These are phyloP conservation scores for Litoditis marina DNA, from an alignment of 2,888 invertebrate genomes.

Conservation along the genomic window DNA sequence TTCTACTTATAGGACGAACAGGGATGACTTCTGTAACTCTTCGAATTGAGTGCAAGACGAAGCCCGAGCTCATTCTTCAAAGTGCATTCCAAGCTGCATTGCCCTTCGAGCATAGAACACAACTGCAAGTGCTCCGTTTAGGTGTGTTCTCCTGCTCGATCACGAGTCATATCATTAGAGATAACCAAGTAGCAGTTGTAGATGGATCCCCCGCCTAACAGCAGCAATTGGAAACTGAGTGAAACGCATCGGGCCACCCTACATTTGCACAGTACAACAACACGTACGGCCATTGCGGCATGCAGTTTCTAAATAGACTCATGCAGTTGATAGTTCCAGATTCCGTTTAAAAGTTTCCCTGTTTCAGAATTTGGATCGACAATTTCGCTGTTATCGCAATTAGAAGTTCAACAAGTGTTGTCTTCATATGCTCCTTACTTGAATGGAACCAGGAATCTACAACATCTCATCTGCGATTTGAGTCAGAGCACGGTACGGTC, in stretches of 20 bases:
- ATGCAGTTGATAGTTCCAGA: too few relatives aligned
- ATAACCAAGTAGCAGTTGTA: too few relatives aligned
- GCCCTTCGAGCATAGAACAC: conserved; percentile 12
- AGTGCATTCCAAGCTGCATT: conserved; percentile 18
- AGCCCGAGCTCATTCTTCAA: conserved; percentile 14
- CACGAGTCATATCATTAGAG: too few relatives aligned
- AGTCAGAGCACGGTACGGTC: conserved; percentile 2
- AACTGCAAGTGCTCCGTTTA: conserved; percentile 6
- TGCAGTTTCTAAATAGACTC: too few relatives aligned
- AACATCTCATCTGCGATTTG: conserved; percentile 15
- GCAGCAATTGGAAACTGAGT: too few relatives aligned
- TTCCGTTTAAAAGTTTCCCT: too few relatives aligned
- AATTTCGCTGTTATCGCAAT: neutral
- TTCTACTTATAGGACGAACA: conserved; percentile 3
- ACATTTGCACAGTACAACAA: too few relatives aligned
- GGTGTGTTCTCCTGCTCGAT: too few relatives aligned
- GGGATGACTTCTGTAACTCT: conserved; percentile 11
- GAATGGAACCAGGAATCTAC: neutral
- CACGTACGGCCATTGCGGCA: too few relatives aligned
- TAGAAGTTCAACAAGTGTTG: conserved; percentile 6
- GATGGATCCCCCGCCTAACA: too few relatives aligned
- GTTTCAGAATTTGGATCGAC: conserved; percentile 11
- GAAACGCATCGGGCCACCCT: too few relatives aligned
- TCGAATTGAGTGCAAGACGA: conserved; percentile 10
- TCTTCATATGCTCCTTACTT: conserved; percentile 12